phyloP scores from a whole-genome alignment of 2,888 invertebrate species.

The Sphinx pinastri region DNA sequence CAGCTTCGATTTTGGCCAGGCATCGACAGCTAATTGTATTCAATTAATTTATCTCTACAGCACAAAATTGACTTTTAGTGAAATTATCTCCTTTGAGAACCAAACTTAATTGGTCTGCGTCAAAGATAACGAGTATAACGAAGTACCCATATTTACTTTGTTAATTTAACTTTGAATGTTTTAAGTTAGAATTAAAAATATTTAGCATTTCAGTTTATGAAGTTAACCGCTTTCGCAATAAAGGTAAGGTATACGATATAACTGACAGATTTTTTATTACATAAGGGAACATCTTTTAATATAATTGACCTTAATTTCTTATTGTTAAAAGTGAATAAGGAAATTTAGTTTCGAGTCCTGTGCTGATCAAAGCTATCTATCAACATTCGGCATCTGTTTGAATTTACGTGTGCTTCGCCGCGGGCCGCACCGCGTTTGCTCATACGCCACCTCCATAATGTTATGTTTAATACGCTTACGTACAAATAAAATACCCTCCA shows the following conservation, averaged over 20 bases:
- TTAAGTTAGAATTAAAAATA: neutral
- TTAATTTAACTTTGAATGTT: neutral
- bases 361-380: too few relatives aligned
- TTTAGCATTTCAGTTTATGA: neutral
- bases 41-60: slow-evolving; percentile 29
- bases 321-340: neutral
- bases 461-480: too few relatives aligned
- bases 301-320: neutral
- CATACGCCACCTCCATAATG: too few relatives aligned
- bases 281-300: too few relatives aligned
- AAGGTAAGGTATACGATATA: neutral
- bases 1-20: slow-evolving; percentile 28
- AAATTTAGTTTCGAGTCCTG: too few relatives aligned
- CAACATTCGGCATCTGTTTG: too few relatives aligned
- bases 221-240: neutral
- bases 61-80: slow-evolving; percentile 14
- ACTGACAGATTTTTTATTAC: too few relatives aligned
- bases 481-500: too few relatives aligned
- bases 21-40: slow-evolving; percentile 28
- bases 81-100: slow-evolving; percentile 18
- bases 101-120: neutral
- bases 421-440: too few relatives aligned
- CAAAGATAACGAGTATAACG: neutral
- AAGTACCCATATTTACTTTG: neutral
- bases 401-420: too few relatives aligned